These are phyloP conservation scores for Neosilurus mollespiculum DNA, from an alignment of 2,797 vertebrate genomes.

Conservation along the genomic window DNA sequence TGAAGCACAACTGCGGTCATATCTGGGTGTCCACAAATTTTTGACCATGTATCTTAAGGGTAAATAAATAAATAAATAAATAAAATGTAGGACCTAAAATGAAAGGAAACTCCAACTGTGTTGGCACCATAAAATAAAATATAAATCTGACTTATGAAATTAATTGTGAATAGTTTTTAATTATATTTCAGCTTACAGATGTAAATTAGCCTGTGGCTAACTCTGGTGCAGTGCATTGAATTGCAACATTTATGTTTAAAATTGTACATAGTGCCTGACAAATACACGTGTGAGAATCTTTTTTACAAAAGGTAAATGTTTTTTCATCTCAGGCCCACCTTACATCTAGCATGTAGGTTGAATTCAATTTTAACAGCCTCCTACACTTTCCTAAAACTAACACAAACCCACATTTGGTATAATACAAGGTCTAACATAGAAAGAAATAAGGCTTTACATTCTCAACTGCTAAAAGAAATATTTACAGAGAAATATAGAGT, in stretches of 20 bases:
- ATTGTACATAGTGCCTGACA: too few species aligned
- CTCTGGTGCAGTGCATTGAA: too few species aligned
- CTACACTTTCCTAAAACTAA: conserved; percentile 39
- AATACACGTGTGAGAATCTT: neutral
- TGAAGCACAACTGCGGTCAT: neutral
- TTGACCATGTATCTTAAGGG: neutral
- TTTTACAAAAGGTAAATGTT: conserved; percentile 19
- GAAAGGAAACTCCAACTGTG: neutral
- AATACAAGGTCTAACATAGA: conserved; percentile 17
- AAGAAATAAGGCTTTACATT: neutral
- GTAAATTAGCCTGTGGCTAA: too few species aligned
- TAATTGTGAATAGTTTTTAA: neutral
- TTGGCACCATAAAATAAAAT: neutral
- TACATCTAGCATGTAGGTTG: conserved; percentile 36
- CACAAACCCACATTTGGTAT: conserved; percentile 14
- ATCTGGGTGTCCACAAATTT: neutral
- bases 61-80: too few species aligned
- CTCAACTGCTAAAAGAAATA: neutral
- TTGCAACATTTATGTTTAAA: too few species aligned
- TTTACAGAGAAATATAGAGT: neutral
- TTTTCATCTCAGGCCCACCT: conserved; percentile 26
- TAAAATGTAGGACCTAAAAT: neutral
- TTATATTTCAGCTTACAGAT: neutral
- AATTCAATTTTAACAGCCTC: conserved; percentile 41
- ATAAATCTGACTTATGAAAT: neutral